Conservation (phyloP, 2,888 invertebrate species). For the Allophyes oxyacanthae region DNA sequence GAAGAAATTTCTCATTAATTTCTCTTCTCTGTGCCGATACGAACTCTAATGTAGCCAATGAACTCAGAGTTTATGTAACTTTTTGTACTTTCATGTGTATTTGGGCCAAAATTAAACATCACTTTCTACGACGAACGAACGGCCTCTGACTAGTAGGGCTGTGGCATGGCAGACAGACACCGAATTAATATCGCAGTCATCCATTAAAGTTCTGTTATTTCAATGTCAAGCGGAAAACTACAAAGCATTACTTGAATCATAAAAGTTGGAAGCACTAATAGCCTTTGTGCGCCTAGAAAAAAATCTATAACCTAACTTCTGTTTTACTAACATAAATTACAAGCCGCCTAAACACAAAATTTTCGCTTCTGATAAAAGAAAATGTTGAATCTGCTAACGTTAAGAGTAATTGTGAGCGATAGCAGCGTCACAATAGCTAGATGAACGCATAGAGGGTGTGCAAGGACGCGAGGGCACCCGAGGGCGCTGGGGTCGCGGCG, state of each 20-base stretch:
- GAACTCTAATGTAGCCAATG: conserved; percentile 12
- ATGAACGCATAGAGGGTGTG: conserved; percentile 71
- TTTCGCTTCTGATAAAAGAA: conserved; percentile 45
- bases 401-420: conserved; percentile 63
- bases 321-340: conserved; percentile 24
- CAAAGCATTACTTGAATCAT: conserved; percentile 1
- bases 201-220: conserved; percentile 11
- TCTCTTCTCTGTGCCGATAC: background rate
- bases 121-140: conserved; percentile 12
- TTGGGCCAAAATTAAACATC: conserved; percentile 16
- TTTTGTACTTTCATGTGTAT: conserved; percentile 10
- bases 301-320: conserved; percentile 12
- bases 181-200: conserved; percentile 10
- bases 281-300: background rate
- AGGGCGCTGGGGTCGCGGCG: conserved; percentile 73
- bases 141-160: background rate
- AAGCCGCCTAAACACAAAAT: conserved; percentile 20
- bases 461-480: conserved; percentile 76
- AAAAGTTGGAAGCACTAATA: background rate
- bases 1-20: too few relatives aligned
- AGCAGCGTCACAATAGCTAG: conserved; percentile 59
- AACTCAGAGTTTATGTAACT: conserved; percentile 11
- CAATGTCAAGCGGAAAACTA: conserved; percentile 15
- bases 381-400: conserved; percentile 58
- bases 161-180: background rate